Evolutionary conservation across 2,113 vertebrate genomes (phyloP).

Genomic region (Brachyistius frenatus): DNA sequence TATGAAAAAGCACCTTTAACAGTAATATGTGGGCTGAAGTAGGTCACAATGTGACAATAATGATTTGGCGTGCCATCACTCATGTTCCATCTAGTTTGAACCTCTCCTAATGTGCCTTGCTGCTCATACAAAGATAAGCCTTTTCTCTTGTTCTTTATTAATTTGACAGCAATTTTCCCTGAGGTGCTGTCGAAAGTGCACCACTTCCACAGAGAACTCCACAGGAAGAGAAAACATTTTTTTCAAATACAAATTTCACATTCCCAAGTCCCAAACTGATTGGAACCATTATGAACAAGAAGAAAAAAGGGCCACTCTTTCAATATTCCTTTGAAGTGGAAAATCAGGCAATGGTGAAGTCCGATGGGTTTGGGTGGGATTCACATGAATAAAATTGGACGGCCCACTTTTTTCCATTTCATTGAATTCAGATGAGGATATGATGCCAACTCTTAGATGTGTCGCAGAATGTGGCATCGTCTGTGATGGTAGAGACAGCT

Average conservation of each 20-base stretch:
- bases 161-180: slow-evolving; percentile 41
- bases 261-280: slow-evolving; percentile 51
- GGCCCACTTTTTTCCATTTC: slow-evolving; percentile 52
- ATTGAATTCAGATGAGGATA: slow-evolving; percentile 63
- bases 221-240: slow-evolving; percentile 17
- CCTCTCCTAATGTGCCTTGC: slow-evolving; percentile 7
- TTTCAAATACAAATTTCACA: slow-evolving; percentile 40
- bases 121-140: slow-evolving; percentile 30
- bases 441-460: slow-evolving; percentile 60
- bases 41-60: background rate
- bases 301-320: slow-evolving; percentile 30
- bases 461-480: slow-evolving; percentile 48
- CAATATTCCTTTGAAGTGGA: slow-evolving; percentile 68
- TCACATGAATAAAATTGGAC: slow-evolving; percentile 61
- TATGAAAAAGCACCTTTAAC: background rate
- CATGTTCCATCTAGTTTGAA: slow-evolving; percentile 26
- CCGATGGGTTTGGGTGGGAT: slow-evolving; percentile 61
- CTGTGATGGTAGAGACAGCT: slow-evolving; percentile 39
- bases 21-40: background rate
- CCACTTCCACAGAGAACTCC: slow-evolving; percentile 43
- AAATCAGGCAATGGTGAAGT: slow-evolving; percentile 61
- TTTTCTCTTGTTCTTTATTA: slow-evolving; percentile 50
- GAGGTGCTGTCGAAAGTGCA: slow-evolving; percentile 53
- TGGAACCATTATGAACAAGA: slow-evolving; percentile 40
- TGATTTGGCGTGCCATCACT: slow-evolving; percentile 9